Base-by-base conservation (phyloP, 92 coral and sea anemone genomes). In the Bergia sp. region DNA sequence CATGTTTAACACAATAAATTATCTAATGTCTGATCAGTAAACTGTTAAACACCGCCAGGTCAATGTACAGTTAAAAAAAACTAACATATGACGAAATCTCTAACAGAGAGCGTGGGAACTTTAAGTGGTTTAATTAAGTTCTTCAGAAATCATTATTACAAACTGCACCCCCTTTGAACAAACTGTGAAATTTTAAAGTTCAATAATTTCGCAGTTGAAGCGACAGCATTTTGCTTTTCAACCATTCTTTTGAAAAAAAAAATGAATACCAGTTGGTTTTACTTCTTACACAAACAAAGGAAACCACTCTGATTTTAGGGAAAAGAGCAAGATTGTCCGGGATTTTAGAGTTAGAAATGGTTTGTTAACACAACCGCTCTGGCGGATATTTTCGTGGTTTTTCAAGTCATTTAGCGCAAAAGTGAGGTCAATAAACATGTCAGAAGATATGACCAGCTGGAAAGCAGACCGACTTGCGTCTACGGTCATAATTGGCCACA, bases 401-500 rank as follows among this genome's bases (percentile, higher is more conserved):
- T 42, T 3, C 20, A 76, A 77, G 50, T 21, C 29, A 20, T 1
- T 15, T 8, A 61, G 69, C 12, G 55, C 18, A 21, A 40, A 7
- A 76, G 0, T 10, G 50, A 41, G 6, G 29, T 42, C 12, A 41
- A 4, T 42, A 77, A 44, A 15, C 6, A 44, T 44, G 11, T 77
- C 4, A 58, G 29, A 44, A 77, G 78, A 74, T 38, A 13, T 74
- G 2, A 20, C 43, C 78, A 74, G 78, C 78, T 74, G 78, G 42
- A 74, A 20, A 20, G 44, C n/a, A 39, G 20, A 37, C 78, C 9
- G 42, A 36, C 58, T 8, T 11, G 44, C 81, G 81, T 3, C 58
- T 77, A 58, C 47, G 18, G 53, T 77, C 37, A 77, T 77, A 16
- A 77, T 77, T 44, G 78, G 39, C 58, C 81, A 77, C 81, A 77